phyloP scores from a whole-genome alignment of 2,797 vertebrate genomes.

The Picus viridis region DNA sequence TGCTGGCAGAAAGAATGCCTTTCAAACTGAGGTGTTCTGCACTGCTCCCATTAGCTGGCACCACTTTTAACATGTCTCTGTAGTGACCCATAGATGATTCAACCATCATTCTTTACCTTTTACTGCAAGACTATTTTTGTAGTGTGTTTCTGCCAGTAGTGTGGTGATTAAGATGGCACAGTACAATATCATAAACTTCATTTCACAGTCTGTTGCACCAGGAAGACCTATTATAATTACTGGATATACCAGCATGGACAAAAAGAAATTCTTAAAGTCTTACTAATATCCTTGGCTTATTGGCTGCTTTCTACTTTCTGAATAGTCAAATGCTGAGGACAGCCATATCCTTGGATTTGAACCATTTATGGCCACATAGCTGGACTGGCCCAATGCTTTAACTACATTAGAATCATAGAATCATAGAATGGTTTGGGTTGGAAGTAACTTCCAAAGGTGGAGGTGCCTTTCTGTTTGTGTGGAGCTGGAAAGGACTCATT shows the following conservation, averaged over 20 bases:
- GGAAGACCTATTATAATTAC: neutral
- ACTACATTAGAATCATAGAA: neutral
- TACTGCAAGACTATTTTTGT: constrained; percentile 1
- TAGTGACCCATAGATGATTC: neutral
- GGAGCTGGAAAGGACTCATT: neutral
- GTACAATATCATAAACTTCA: neutral
- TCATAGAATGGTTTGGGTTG: too few relatives aligned
- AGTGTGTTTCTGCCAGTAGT: neutral
- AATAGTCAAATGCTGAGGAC: neutral
- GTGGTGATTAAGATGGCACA: neutral
- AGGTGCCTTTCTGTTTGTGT: neutral
- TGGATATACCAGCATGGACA: neutral
- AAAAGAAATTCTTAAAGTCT: neutral
- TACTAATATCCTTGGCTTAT: neutral
- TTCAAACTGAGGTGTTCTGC: neutral
- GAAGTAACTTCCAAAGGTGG: too few relatives aligned
- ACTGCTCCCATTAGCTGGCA: neutral
- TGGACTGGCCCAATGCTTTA: neutral
- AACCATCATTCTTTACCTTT: neutral
- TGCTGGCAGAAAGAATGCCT: neutral
- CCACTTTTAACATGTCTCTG: neutral
- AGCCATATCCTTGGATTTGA: neutral
- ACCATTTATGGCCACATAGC: neutral
- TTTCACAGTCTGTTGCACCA: neutral
- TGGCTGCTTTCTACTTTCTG: neutral